Percentiles rank a stretch among this genome's conserved stretches.
phyloP scores from a whole-genome alignment of 2,888 invertebrate genomes.

The Vesta saturnalis region DNA sequence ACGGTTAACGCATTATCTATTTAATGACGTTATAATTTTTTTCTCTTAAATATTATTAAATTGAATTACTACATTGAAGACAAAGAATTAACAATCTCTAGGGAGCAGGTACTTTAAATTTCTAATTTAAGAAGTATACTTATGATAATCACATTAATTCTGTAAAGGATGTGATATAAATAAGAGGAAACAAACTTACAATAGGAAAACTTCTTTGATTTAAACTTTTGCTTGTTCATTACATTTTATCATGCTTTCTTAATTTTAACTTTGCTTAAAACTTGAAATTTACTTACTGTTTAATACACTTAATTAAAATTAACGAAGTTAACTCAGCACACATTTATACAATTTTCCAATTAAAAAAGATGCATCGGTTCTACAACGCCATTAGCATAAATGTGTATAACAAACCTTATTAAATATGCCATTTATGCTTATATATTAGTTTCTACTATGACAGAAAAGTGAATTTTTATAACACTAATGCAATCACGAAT shows the following conservation, averaged over 20 bases:
- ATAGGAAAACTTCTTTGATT: background rate
- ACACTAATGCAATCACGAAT: no score
- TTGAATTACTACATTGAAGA: background rate
- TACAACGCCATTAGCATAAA: no score
- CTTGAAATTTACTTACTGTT: background rate
- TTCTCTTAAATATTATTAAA: background rate
- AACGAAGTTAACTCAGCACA: no score
- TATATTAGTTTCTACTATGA: no score
- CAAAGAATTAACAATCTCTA: background rate
- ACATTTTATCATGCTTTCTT: background rate
- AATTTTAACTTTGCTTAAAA: background rate
- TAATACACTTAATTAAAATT: no score
- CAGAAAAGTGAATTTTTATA: no score
- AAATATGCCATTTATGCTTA: no score
- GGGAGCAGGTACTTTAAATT: background rate
- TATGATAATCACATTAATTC: background rate
- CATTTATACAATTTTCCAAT: no score
- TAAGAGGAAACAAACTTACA: background rate
- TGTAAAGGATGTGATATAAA: background rate
- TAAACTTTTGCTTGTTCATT: background rate
- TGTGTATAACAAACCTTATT: no score
- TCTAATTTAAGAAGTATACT: background rate
- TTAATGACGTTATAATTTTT: background rate
- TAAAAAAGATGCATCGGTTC: no score
- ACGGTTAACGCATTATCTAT: no score